A percentile compares a stretch with the other conserved stretches of the same genome.
Conservation (phyloP, 2,888 invertebrate species). For the Eupithecia tripunctaria region DNA sequence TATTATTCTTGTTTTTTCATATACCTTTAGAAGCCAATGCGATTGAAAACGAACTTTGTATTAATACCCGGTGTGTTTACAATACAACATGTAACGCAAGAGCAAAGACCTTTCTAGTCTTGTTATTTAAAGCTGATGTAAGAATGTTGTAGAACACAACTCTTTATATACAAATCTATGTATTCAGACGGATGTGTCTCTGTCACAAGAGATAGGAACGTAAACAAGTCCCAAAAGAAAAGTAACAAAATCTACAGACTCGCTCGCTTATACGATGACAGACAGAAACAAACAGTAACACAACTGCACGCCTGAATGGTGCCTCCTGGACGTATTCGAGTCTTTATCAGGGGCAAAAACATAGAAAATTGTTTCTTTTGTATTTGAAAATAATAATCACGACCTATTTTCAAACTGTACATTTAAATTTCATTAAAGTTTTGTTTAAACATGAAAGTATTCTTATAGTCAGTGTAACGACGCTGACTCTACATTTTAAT, state of each 20-base stretch:
- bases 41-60: not conserved
- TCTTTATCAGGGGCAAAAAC: constrained; percentile 14
- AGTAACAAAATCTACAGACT: constrained; percentile 56
- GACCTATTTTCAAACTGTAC: not conserved
- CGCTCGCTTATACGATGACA: constrained; percentile 68
- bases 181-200: constrained; percentile 37
- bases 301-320: constrained; percentile 70
- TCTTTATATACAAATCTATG: constrained; percentile 23
- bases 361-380: not conserved
- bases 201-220: constrained; percentile 49
- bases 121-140: constrained; percentile 4
- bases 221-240: constrained; percentile 61
- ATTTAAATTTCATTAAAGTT: not conserved
- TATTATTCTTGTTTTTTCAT: not conserved
- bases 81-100: constrained; percentile 3
- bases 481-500: not conserved
- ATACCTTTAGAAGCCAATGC: not conserved
- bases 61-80: not conserved
- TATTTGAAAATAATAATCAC: not conserved
- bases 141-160: constrained; percentile 4
- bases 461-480: not conserved
- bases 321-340: constrained; percentile 39
- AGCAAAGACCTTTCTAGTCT: constrained; percentile 15
- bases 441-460: not conserved
- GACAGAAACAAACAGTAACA: constrained; percentile 82